Base-by-base conservation (phyloP, 2,888 invertebrate species). In the Pseudeuparius sepicola region DNA sequence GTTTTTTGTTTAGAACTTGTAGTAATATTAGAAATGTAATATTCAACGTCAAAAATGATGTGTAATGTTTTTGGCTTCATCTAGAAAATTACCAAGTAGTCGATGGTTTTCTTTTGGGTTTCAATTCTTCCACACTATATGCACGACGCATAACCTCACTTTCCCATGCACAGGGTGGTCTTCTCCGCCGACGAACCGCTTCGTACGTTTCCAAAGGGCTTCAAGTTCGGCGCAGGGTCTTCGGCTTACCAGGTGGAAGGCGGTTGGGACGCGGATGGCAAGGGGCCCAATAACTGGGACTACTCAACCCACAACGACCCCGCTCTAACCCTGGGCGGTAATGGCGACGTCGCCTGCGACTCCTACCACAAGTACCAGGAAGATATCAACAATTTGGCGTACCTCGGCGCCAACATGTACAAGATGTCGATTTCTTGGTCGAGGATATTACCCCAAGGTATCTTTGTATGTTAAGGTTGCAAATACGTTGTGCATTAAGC, bases 371-470 rank as follows among this genome's bases (percentile, higher is more conserved):
- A 70, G 32, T 76, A 72, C 52, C 66, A 68, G 48, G 71, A 72
- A 24, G 77, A 78, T 51, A 72, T 70, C 1, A 65, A 73, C 57
- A 70, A 76, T 69, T 59, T 75, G 3, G 65, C 64, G 32, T 68
- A 74, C 41, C 56, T 77, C 2, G 72, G 74, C n/a, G 75, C 74
- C 0, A 62, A 74, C 44, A 67, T 73, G 36, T 79, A 79, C 55
- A 66, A 79, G 18, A 79, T 80, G 56, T 79, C 78, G 1, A 65
- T 80, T 47, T 72, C 81, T 1, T 86, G 86, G 86, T 60, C 79
- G 0, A 64, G 86, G 28, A 65, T 86, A 28, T 59, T 85, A 43
- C 81, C 84, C 0, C 70, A 66, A 6, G 84, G 80, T 9, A n/a
- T n/a, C n/a, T n/a, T n/a, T n/a, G n/a, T n/a, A n/a, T n/a, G n/a